A percentile compares a stretch with the other conserved stretches of the same genome.
Evolutionary conservation across 1,140 invertebrate genomes (phyloP).

Genomic region (Atta texana): DNA sequence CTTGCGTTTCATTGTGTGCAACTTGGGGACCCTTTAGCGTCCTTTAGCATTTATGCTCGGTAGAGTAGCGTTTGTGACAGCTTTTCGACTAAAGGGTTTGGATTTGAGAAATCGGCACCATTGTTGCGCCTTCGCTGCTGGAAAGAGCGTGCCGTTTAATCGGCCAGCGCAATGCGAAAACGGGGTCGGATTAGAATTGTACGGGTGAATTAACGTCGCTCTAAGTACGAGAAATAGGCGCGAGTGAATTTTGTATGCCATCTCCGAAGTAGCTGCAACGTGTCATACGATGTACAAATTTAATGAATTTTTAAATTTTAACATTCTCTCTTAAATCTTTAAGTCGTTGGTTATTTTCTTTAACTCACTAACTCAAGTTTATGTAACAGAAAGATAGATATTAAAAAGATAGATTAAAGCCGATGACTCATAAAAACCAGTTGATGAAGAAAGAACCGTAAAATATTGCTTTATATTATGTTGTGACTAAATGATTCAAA

Average conservation of each 20-base stretch:
- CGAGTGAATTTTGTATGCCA: background rate
- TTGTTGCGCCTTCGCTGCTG: constrained; percentile 58
- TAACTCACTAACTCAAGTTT: background rate
- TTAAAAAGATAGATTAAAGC: constrained; percentile 12
- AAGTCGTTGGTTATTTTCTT: background rate
- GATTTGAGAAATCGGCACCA: constrained; percentile 62
- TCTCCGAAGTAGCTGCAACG: background rate
- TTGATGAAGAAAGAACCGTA: background rate
- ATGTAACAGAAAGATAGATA: background rate
- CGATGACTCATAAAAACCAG: constrained; percentile 6
- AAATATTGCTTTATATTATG: background rate
- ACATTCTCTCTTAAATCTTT: background rate
- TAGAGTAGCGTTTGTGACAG: constrained; percentile 70
- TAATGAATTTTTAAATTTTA: background rate
- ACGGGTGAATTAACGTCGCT: background rate
- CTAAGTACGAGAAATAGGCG: background rate
- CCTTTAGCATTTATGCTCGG: constrained; percentile 66
- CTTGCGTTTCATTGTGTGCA: constrained; percentile 57
- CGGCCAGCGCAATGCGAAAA: background rate
- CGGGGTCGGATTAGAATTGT: constrained; percentile 11
- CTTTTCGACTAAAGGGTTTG: constrained; percentile 56
- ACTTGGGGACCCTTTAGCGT: constrained; percentile 51
- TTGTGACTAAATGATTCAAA: background rate
- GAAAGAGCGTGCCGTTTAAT: constrained; percentile 28
- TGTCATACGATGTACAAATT: background rate